Evolutionary conservation across 2,888 invertebrate genomes (phyloP).

Genomic region (Acleris sparsana): DNA sequence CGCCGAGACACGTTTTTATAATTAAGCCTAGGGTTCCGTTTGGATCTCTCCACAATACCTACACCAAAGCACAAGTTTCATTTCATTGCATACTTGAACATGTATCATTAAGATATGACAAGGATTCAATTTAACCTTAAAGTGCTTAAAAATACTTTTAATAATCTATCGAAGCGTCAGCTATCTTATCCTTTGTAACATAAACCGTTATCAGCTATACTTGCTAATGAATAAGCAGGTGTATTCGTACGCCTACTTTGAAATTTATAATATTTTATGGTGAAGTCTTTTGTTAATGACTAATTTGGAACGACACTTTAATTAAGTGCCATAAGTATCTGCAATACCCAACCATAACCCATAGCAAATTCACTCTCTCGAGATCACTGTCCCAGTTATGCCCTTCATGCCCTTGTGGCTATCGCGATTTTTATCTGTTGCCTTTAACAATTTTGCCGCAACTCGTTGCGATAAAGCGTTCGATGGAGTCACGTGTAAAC

Average conservation of each 20-base stretch:
- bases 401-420: slow-evolving; percentile 72
- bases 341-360: not conserved
- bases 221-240: slow-evolving; percentile 9
- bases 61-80: no score
- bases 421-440: slow-evolving; percentile 72
- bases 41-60: no score
- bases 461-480: slow-evolving; percentile 64
- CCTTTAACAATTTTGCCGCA: slow-evolving; percentile 71
- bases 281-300: no score
- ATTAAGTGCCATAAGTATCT: no score
- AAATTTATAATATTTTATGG: no score
- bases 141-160: slow-evolving; percentile 2
- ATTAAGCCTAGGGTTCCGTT: no score
- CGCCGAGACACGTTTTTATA: no score
- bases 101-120: no score
- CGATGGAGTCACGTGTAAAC: slow-evolving; percentile 63
- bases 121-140: not conserved
- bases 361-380: slow-evolving; percentile 35
- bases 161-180: slow-evolving; percentile 22
- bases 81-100: no score
- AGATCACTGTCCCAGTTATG: slow-evolving; percentile 53
- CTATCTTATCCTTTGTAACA: slow-evolving; percentile 27
- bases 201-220: slow-evolving; percentile 23
- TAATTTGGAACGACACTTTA: no score
- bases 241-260: not conserved